Percentiles rank a stretch among this genome's conserved stretches.
Conservation (phyloP, 1,140 invertebrate species). For the Lepidostoma basale region DNA sequence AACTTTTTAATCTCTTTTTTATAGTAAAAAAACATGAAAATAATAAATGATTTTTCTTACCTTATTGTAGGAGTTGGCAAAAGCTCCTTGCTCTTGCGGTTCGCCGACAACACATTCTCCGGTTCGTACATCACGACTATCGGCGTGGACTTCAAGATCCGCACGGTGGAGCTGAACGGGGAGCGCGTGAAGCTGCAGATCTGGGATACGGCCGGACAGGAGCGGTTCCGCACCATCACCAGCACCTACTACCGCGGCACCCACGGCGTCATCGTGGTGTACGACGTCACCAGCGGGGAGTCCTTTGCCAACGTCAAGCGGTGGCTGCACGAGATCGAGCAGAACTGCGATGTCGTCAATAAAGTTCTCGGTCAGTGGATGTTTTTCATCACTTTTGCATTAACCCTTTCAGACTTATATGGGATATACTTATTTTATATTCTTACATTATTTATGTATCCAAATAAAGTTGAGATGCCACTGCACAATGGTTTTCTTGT, state of each 20-base stretch:
- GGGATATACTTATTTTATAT: too few relatives aligned
- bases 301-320: conserved; percentile 99
- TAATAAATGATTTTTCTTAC: too few relatives aligned
- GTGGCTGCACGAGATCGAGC: conserved; percentile 98
- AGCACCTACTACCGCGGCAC: conserved; percentile 98
- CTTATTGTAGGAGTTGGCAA: conserved; percentile 96
- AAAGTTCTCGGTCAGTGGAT: conserved; percentile 85
- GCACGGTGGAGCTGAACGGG: conserved; percentile 93
- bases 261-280: conserved; percentile 98
- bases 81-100: conserved; percentile 94
- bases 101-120: conserved; percentile 98
- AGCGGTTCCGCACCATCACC: conserved; percentile 95
- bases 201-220: conserved; percentile 95
- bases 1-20: too few relatives aligned
- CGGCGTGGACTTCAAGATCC: conserved; percentile 99
- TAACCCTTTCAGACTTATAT: too few relatives aligned
- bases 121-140: conserved; percentile 99
- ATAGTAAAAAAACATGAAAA: too few relatives aligned
- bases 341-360: conserved; percentile 99
- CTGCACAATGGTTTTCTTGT: too few relatives aligned
- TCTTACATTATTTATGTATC: too few relatives aligned
- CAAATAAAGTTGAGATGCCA: too few relatives aligned
- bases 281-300: conserved; percentile 98
- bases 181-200: conserved; percentile 98
- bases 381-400: too few relatives aligned